Evolutionary conservation across 2,797 vertebrate genomes (phyloP).

Genomic region (Macrochelys suwanniensis): DNA sequence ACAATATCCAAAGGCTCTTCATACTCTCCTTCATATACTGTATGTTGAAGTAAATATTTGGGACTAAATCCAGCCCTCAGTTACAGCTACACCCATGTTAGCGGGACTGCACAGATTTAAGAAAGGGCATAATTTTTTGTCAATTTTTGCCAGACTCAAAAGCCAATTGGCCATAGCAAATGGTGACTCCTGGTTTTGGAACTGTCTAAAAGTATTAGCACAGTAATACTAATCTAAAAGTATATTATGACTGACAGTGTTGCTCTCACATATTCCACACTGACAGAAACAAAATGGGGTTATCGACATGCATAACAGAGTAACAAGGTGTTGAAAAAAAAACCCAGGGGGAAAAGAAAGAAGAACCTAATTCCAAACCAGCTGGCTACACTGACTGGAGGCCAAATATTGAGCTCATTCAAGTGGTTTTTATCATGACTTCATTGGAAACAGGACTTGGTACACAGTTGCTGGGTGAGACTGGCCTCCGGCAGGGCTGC

Average conservation of each 20-base stretch:
- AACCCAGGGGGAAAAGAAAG: background rate
- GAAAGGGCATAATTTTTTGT: background rate
- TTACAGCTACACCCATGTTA: background rate
- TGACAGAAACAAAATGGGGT: background rate
- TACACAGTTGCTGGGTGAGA: background rate
- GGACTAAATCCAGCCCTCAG: background rate
- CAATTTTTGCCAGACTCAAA: background rate
- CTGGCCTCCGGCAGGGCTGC: background rate
- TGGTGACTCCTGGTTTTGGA: background rate
- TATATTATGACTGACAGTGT: background rate
- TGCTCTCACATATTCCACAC: background rate
- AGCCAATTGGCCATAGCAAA: background rate
- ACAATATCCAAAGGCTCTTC: background rate
- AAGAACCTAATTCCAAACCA: background rate
- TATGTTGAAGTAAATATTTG: background rate
- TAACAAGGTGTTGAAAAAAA: background rate
- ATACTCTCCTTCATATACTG: background rate
- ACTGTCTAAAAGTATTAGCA: background rate
- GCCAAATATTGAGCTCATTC: background rate
- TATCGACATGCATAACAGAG: background rate
- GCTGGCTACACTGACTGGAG: background rate
- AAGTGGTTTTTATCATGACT: background rate
- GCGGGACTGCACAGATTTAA: background rate
- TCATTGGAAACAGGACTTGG: background rate
- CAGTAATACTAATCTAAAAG: background rate